Conservation (phyloP, 2,888 invertebrate species). For the Amphipyra tragopoginis region DNA sequence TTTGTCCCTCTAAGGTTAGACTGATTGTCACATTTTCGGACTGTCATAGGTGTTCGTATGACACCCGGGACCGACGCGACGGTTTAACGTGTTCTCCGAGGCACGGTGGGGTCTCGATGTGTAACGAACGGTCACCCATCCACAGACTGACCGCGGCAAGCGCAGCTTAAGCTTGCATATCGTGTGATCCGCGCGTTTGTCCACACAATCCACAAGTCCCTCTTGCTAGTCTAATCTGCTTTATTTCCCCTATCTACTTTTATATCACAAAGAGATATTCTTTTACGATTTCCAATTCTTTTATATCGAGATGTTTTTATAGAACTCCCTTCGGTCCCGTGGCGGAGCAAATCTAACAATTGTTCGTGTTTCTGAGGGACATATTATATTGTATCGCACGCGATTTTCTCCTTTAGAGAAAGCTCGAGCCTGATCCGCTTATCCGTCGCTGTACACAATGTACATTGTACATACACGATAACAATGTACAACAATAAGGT, state of each 20-base stretch:
- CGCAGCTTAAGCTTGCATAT: too few species aligned
- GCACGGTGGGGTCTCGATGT: too few species aligned
- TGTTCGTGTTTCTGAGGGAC: slow-evolving; percentile 11
- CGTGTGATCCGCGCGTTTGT: too few species aligned
- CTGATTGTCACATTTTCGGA: too few species aligned
- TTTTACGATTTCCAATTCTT: slow-evolving; percentile 16
- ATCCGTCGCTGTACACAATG: neutral
- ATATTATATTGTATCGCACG: slow-evolving; percentile 13
- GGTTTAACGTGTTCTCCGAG: too few species aligned
- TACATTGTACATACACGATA: neutral
- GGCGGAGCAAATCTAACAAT: slow-evolving; percentile 19
- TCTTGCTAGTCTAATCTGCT: neutral
- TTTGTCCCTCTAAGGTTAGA: too few species aligned
- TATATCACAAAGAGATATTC: neutral
- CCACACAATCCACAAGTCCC: too few species aligned
- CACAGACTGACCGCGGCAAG: too few species aligned
- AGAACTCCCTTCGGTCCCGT: slow-evolving; percentile 1
- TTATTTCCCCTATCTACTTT: neutral
- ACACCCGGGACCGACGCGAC: too few species aligned
- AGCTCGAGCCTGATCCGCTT: slow-evolving; percentile 4
- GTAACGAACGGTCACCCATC: too few species aligned
- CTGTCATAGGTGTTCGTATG: too few species aligned
- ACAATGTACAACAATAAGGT: slow-evolving; percentile 2
- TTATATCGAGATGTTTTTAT: slow-evolving; percentile 19
- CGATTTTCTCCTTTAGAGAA: slow-evolving; percentile 15